Evolutionary conservation across 2,113 vertebrate genomes (phyloP), one percentile per base, ranked within the genome.

Genomic region (Anoplopoma fimbria): DNA sequence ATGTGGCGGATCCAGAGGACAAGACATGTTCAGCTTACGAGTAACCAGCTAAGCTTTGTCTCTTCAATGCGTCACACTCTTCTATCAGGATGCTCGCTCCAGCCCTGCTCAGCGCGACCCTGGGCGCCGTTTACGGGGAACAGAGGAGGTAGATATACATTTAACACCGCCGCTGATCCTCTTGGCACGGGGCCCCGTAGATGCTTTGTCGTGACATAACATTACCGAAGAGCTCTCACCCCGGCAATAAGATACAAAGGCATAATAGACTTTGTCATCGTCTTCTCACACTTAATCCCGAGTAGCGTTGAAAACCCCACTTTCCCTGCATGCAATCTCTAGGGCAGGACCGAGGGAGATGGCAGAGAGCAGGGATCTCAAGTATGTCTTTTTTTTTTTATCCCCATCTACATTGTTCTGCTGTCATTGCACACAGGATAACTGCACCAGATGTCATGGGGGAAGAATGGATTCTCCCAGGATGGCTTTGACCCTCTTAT

Each of bases 381-480:
- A 88, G 88, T 75, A 86, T 82, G 70, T 86, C 80, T 64, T 88
- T 76, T 6, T 38, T 38, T 86, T 79, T 69, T 88, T 77, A 71
- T 86, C 81, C 87, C 86, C 77, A 88, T 91, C 79, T 84, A 87
- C 91, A 94, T 91, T 93, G 92, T 92, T 87, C 83, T 76, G 69
- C 74, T 86, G 91, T 92, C 91, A 86, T 68, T 82, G 79, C 87
- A 77, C 64, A 36, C 67, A 72, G 88, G 87, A 88, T 88, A 85
- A 90, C 87, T 85, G 91, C 88, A 82, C 92, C 91, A 94, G 93
- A 95, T 95, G 94, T 93, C 90, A 92, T 14, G 81, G 80, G 80
- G 87, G 82, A 83, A 93, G 91, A 91, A 93, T 90, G 83, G 90
- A 88, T 92, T 90, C 91, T 92, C 88, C 55, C 86, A 77, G 91